Base-by-base conservation (phyloP, 2,113 vertebrate species). In the Scatophagus argus region DNA sequence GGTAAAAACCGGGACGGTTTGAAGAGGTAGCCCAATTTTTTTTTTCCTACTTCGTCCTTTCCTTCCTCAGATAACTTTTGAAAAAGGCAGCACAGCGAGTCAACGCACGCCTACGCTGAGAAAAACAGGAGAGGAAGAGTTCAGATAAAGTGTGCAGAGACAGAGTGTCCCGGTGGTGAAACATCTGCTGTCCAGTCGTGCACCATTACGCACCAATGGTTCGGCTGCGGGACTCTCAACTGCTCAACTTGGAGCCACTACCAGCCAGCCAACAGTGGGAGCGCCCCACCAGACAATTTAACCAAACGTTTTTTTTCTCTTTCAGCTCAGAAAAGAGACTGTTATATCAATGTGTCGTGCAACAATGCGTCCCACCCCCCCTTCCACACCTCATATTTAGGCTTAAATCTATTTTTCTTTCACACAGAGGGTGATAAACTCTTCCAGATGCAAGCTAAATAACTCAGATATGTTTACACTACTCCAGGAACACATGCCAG, bases 171-270 rank as follows among this genome's bases (percentile, higher is more conserved):
- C 84, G 74, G 67, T 77, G 85, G 64, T 61, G 82, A 72, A 88
- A 93, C 92, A 93, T 93, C 89, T 93, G 92, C 87, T n/a, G 88
- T 65, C 82, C 91, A 89, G 81, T 87, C 87, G 76, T 71, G 90
- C 92, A 74, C 88, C 85, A 89, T 89, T 92, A 91, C 86, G 89
- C 92, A 88, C 74, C 85, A 77, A 59, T 83, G 77, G 82, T 44
- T 83, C 71, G 66, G 55, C 82, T 74, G 59, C 56, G 74, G 67
- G 56, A 83, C 70, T 71, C 79, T 58, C 69, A 27, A 72, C 73
- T 56, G 73, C 74, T 82, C 66, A 10, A 84, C 77, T 87, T 34
- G 56, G 58, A 85, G 46, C 71, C 72, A 31, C 79, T 21, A 44
- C 31, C 39, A 83, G 72, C 83, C 76, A 68, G 72, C 83, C 76